These are phyloP conservation scores for Brachirus orientalis DNA, from an alignment of 2,113 vertebrate genomes.

Conservation along the genomic window DNA sequence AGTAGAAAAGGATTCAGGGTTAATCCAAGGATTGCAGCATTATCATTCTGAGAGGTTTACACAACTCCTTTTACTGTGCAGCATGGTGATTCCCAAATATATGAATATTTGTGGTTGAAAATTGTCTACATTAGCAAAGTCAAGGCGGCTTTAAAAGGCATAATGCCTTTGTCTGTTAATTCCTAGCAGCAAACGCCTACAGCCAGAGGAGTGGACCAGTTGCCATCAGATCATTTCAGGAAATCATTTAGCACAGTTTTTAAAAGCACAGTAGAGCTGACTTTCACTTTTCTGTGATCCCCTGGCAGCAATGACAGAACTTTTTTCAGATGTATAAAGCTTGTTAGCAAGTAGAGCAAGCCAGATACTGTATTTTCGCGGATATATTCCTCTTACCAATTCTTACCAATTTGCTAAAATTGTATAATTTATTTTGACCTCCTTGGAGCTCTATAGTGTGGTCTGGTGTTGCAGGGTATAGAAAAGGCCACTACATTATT, in stretches of 20 bases:
- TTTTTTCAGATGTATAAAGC: constrained; percentile 29
- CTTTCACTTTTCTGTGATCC: constrained; percentile 23
- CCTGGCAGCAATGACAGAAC: constrained; percentile 15
- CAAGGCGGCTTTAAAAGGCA: constrained; percentile 51
- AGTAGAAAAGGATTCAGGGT: constrained; percentile 25
- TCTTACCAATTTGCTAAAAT: not conserved
- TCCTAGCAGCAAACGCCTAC: constrained; percentile 51
- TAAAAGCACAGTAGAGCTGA: constrained; percentile 42
- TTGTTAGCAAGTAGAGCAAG: constrained; percentile 28
- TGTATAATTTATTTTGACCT: not conserved
- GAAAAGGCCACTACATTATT: not conserved
- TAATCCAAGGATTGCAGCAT: constrained; percentile 41
- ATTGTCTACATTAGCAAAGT: constrained; percentile 53
- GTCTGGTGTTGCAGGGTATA: not conserved
- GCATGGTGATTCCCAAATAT: constrained; percentile 30
- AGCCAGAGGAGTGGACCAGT: constrained; percentile 24
- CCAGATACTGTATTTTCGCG: constrained; percentile 18
- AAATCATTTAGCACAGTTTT: constrained; percentile 64
- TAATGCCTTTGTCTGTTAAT: constrained; percentile 45
- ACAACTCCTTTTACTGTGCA: constrained; percentile 24
- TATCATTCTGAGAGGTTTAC: constrained; percentile 28
- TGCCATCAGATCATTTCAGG: constrained; percentile 40
- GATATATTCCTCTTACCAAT: constrained; percentile 3
- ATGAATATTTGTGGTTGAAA: constrained; percentile 51
- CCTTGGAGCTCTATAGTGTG: not conserved